Evolutionary conservation across 2,797 vertebrate genomes (phyloP).

Genomic region (Petrocephalus sullivani): DNA sequence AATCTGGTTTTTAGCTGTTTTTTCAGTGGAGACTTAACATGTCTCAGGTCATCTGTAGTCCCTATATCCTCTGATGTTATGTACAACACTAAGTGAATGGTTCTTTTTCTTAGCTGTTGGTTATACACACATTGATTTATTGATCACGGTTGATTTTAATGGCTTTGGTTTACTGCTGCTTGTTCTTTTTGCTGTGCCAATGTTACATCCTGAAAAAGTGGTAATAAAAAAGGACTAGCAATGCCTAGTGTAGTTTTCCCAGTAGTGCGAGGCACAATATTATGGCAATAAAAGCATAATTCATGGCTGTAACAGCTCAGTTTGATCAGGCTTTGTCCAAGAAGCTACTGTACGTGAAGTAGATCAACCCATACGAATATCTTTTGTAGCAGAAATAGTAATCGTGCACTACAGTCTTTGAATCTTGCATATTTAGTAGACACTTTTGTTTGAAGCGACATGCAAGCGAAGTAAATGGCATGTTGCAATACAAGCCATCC

Average conservation of each 20-base stretch:
- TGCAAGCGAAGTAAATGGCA: neutral
- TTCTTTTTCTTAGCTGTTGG: neutral
- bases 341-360: neutral
- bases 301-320: neutral
- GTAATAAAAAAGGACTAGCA: slow-evolving; percentile 4
- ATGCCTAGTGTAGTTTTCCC: neutral
- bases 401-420: neutral
- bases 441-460: neutral
- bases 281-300: neutral
- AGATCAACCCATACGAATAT: neutral
- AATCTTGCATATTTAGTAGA: neutral
- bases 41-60: neutral
- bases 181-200: neutral
- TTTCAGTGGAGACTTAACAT: neutral
- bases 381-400: neutral
- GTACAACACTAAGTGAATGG: neutral
- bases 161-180: neutral
- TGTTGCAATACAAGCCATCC: neutral
- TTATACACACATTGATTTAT: neutral
- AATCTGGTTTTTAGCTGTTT: neutral
- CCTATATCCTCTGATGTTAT: neutral
- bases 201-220: slow-evolving; percentile 1
- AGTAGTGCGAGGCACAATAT: neutral
- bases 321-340: neutral
- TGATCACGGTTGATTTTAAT: slow-evolving; percentile 1